Evolutionary conservation across 1,140 invertebrate species (phyloP).

Genomic region (Pachyrhynchus sulphureomaculatus): DNA sequence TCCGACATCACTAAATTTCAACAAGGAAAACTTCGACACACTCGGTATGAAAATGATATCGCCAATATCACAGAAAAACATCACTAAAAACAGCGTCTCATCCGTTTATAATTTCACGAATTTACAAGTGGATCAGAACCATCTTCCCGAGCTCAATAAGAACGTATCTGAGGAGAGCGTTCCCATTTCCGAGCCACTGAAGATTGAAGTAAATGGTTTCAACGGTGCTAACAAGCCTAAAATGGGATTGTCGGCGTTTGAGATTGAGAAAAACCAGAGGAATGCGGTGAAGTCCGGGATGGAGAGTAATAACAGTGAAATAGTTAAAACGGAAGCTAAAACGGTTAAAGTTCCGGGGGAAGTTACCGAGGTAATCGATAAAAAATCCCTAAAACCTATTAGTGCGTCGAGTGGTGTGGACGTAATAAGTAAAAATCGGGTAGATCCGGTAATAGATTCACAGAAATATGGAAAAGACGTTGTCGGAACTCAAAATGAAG

Average conservation of each 20-base stretch:
- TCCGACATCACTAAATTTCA: slow-evolving; percentile 56
- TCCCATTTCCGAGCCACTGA: slow-evolving; percentile 34
- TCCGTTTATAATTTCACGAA: slow-evolving; percentile 30
- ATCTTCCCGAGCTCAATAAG: slow-evolving; percentile 35
- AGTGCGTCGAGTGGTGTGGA: no score
- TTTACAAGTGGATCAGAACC: slow-evolving; percentile 28
- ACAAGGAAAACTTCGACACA: slow-evolving; percentile 10
- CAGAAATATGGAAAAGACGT: neutral
- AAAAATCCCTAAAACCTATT: no score
- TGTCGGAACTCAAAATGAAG: neutral
- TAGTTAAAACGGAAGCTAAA: neutral
- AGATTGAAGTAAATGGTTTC: slow-evolving; percentile 37
- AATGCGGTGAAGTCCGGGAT: slow-evolving; percentile 64
- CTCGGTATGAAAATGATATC: slow-evolving; percentile 25
- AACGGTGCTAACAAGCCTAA: slow-evolving; percentile 12
- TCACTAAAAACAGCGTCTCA: slow-evolving; percentile 48
- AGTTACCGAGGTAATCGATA: no score
- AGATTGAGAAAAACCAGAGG: slow-evolving; percentile 71
- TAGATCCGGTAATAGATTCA: no score
- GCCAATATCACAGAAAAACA: slow-evolving; percentile 59
- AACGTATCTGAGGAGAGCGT: slow-evolving; percentile 24
- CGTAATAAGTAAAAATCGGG: no score
- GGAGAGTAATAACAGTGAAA: neutral
- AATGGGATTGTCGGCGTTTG: slow-evolving; percentile 52
- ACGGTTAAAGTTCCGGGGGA: neutral